Base-by-base conservation (phyloP, 2,888 invertebrate genomes). In the Trissolcus brochymenae region DNA sequence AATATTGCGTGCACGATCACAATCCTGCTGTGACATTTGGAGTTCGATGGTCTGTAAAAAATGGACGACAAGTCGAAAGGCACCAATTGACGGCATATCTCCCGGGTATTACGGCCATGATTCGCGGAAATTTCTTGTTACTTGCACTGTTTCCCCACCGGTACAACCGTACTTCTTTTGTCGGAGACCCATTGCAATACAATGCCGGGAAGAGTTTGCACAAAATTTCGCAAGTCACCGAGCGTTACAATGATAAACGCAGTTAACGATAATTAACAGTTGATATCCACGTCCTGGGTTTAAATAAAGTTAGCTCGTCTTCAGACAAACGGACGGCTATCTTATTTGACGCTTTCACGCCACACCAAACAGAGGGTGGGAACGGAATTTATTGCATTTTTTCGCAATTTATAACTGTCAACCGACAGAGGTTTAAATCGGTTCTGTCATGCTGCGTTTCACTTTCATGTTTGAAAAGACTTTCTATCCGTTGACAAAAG, bases 11-110 rank as follows among this genome's bases (percentile, higher is more conserved):
- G 60, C 68, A 46, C 14, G 21, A 41, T 54, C 41, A 54, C 60
- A 25, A 53, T 75, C 64, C 62, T 35, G 54, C 41, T 51, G 49
- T 9, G 54, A 49, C 50, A 43, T 56, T 53, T 53, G 51, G 70
- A 73, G 66, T 65, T 72, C 70, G 50, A 76, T 70, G 56, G 64
- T 35, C 72, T 61, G 49, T 56, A 72, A 68, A 77, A 77, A 72
- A 60, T 60, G 71, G 67, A 49, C 71, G 62, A 13, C 50, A 49
- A 35, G 60, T 51, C 60, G 21, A 56, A 53, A n/a, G 57, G 35
- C 35, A 35, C 35, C 35, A 35, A 35, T 35, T 35, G 35, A 11
- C 35, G 35, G 35, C 35, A 11, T 35, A 57, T 50, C 49, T 25
- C 21, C 53, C 21, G 16, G 43, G 61, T 50, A 71, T 71, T 62